These are phyloP conservation scores for Osmoderma eremita DNA, from an alignment of 2,888 invertebrate genomes.

Conservation along the genomic window DNA sequence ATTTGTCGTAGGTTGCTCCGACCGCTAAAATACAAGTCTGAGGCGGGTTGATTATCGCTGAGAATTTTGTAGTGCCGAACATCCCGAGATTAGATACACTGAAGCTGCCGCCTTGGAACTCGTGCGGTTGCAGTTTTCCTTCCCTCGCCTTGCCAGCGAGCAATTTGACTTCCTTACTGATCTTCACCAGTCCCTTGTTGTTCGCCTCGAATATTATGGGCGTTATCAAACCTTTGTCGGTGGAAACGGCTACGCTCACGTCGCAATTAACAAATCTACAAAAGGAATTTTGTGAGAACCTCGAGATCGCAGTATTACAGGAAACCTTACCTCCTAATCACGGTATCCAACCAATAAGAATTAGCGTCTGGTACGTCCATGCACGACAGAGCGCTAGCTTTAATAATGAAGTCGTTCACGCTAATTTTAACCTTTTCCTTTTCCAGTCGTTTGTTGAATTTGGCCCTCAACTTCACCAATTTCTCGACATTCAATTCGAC, in stretches of 20 bases:
- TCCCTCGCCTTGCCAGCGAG: conserved; percentile 88
- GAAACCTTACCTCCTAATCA: conserved; percentile 90
- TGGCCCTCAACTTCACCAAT: conserved; percentile 77
- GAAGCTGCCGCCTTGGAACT: conserved; percentile 97
- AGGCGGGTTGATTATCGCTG: conserved; percentile 96
- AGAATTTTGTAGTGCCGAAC: conserved; percentile 89
- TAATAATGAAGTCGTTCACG: conserved; percentile 95
- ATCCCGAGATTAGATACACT: conserved; percentile 95
- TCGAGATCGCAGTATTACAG: not conserved
- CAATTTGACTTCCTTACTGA: conserved; percentile 80
- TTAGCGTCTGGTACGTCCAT: conserved; percentile 93
- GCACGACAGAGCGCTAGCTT: conserved; percentile 90
- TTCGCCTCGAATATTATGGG: conserved; percentile 95
- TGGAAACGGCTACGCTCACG: conserved; percentile 96
- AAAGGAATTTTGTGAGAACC: conserved; percentile 43
- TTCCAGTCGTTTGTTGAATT: conserved; percentile 81
- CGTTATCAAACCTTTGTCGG: conserved; percentile 93
- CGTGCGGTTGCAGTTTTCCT: conserved; percentile 89
- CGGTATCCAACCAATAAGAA: conserved; percentile 93
- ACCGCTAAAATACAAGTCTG: conserved; percentile 94
- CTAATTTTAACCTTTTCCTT: conserved; percentile 88
- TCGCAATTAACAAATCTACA: conserved; percentile 90
- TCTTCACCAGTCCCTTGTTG: conserved; percentile 85
- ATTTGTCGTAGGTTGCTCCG: conserved; percentile 80
- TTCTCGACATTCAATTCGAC: conserved; percentile 88